Evolutionary conservation across 2,797 vertebrate genomes (phyloP), one percentile per base, ranked within the genome.

Genomic region (Acipenser transmontanus): DNA sequence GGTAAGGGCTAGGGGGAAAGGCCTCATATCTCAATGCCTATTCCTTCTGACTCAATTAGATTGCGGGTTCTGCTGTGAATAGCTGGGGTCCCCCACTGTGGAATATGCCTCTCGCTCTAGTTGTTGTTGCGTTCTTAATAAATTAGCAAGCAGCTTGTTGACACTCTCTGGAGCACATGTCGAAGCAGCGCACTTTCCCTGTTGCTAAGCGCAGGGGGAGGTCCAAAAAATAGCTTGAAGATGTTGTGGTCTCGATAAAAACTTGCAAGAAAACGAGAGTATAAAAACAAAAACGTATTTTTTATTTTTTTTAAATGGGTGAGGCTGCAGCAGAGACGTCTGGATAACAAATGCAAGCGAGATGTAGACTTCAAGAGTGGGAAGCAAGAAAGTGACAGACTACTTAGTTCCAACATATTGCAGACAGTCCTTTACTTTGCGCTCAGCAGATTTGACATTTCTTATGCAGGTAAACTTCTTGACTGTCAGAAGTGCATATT

Each of bases 91-190:
- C 11, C 34, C 64, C 52, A 49, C 34, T 14, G 54, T 52, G 11
- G 52, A 66, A n/a, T 57, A 61, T 13, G 12, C 9, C 8, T 17
- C 50, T 66, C 51, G 49, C 50, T 50, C 34, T 47, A 61, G 61
- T 60, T 49, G 11, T 9, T 20, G 60, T 17, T 61, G 60, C 20
- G 34, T 10, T 34, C 60, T 61, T 34, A 9, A 9, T 59, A 68
- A 67, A 62, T 47, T 47, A 62, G 64, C 63, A 50, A 59, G 59
- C 66, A 62, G 47, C 66, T 50, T 65, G 60, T 71, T 59, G 64
- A 50, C 66, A 60, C 47, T 47, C 52, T 51, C 13, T 17, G 48
- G 8, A 61, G 59, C 49, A 61, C 66, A 34, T 50, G 59, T 17
- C 7, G 48, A 49, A 51, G 49, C 65, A 59, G 11, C 48, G 50